Evolutionary conservation across 2,113 vertebrate genomes (phyloP), one percentile per base, ranked within the genome.

Genomic region (Halcyon senegalensis): DNA sequence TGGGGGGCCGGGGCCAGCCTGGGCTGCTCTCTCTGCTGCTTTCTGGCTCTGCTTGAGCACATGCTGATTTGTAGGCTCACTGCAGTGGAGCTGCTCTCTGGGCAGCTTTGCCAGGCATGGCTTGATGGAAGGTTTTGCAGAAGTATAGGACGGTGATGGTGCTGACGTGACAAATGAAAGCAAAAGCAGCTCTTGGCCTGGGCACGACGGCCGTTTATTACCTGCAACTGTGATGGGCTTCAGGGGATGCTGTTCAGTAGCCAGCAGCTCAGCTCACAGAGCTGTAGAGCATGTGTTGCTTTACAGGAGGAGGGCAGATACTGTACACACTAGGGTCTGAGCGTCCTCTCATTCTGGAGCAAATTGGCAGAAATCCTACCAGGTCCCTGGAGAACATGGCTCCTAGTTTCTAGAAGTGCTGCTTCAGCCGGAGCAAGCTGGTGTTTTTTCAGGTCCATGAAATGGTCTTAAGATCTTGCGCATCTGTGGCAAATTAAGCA

Each of bases 11-110:
- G 13, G 74, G 16, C 28, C 44, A 66, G 8, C 14, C 16, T 6
- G 56, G 31, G 44, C 64, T 68, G 33, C 5, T 39, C 24, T n/a
- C 33, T 30, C 63, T 39, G 8, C 48, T 50, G n/a, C 23, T 35
- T 15, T 39, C 67, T 59, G 60, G 15, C n/a, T 74, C 31, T 23
- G 19, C 72, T 30, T 7, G 18, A 39, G 56, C 69, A 25, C 55
- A 7, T 0, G 0, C 28, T 55, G 74, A 13, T 48, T 37, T n/a
- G 13, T 2, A 11, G 50, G 20, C 4, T 50, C 33, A 23, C 30
- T 77, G 30, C 24, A 35, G 50, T 2, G 25, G 13, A 78, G 50
- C 74, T 62, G 70, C 63, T 50, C 43, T 18, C 21, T 11, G 33
- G 35, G 66, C 16, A 19, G 85, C 66, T 48, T n/a, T 37, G 10